Evolutionary conservation across 1,140 invertebrate genomes (phyloP).

Genomic region (Drosophila triauraria): DNA sequence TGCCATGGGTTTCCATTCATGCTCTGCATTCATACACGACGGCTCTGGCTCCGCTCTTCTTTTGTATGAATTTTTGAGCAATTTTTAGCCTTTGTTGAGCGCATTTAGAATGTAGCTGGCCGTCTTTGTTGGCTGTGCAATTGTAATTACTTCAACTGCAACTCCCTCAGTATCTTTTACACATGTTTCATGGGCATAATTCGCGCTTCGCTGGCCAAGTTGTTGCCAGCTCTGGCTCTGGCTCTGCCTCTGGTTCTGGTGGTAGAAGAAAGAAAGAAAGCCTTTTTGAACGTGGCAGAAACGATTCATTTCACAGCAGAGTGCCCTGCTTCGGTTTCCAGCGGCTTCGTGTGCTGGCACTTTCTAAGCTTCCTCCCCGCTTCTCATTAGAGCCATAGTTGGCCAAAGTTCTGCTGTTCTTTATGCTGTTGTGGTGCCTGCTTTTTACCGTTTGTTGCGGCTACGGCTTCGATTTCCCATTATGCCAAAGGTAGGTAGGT

Average conservation of each 20-base stretch:
- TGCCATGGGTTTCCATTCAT: constrained; percentile 57
- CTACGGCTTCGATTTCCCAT: constrained; percentile 67
- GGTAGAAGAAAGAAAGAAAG: constrained; percentile 17
- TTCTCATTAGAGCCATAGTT: constrained; percentile 40
- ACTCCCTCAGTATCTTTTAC: constrained; percentile 51
- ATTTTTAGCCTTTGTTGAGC: constrained; percentile 33
- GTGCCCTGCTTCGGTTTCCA: constrained; percentile 42
- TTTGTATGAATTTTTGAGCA: constrained; percentile 41
- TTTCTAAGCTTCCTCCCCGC: constrained; percentile 57
- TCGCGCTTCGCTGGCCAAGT: constrained; percentile 61
- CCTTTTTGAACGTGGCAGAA: constrained; percentile 51
- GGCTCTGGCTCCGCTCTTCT: constrained; percentile 23
- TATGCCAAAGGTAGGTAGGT: constrained; percentile 44
- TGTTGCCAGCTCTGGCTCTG: neutral
- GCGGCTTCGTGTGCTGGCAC: constrained; percentile 46
- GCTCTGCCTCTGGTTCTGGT: neutral
- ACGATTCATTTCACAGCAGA: constrained; percentile 36
- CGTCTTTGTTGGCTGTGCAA: constrained; percentile 40
- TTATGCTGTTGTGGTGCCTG: constrained; percentile 20
- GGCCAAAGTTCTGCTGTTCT: constrained; percentile 37
- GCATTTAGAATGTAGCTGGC: constrained; percentile 51
- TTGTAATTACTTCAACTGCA: constrained; percentile 60
- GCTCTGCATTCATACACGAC: constrained; percentile 26
- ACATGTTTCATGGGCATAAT: constrained; percentile 63
- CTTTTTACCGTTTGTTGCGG: constrained; percentile 29